Conservation (phyloP, 2,113 vertebrate species). For the Oryzias curvinotus region DNA sequence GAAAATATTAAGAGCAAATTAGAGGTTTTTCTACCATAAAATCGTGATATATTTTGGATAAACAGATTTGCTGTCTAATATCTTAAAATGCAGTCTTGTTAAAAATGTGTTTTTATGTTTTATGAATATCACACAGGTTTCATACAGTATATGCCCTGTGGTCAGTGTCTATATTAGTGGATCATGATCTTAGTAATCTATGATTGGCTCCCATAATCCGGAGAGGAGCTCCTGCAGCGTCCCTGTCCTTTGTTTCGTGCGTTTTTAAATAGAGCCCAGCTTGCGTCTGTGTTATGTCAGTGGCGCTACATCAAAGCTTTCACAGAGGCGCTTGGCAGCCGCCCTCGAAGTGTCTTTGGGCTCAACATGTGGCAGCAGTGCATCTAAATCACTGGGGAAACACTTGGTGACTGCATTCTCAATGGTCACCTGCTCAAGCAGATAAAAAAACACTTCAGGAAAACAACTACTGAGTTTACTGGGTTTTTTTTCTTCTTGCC, state of each 20-base stretch:
- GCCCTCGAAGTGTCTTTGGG: slow-evolving; percentile 6
- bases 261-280: slow-evolving; percentile 1
- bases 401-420: neutral
- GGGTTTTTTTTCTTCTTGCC: too few species aligned
- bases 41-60: too few species aligned
- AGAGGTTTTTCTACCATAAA: too few species aligned
- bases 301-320: neutral
- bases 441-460: neutral
- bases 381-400: slow-evolving; percentile 2
- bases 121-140: too few species aligned
- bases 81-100: too few species aligned
- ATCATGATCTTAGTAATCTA: too few species aligned
- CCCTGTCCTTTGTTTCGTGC: neutral
- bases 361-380: slow-evolving; percentile 5
- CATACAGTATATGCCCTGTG: too few species aligned
- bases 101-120: too few species aligned
- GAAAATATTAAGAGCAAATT: too few species aligned
- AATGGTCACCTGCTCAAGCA: neutral
- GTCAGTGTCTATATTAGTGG: too few species aligned
- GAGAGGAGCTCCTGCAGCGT: neutral
- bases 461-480: neutral
- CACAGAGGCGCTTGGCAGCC: slow-evolving; percentile 3
- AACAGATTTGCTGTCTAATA: too few species aligned
- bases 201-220: too few species aligned
- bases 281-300: slow-evolving; percentile 1